Conservation (phyloP, 2,888 invertebrate species). For the Hydroisotoma schaefferi region DNA sequence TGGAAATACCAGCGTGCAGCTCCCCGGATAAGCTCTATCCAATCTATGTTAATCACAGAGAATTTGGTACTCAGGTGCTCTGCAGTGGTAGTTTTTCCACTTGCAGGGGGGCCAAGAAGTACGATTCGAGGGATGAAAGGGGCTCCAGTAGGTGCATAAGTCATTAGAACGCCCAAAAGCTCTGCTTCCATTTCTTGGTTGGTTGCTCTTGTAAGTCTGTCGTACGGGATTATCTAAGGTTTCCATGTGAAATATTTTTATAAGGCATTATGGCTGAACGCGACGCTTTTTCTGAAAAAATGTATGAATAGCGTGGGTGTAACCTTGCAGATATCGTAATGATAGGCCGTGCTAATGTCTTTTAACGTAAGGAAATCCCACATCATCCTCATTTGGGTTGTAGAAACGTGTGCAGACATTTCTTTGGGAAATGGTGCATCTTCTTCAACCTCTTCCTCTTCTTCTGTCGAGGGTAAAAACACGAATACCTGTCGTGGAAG, state of each 20-base stretch:
- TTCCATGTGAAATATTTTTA: too few relatives aligned
- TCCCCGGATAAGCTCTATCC: constrained; percentile 40
- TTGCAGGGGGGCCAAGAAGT: constrained; percentile 26
- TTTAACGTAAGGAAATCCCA: constrained; percentile 7
- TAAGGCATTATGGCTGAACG: too few relatives aligned
- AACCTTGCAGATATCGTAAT: constrained; percentile 37
- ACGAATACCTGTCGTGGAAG: constrained; percentile 42
- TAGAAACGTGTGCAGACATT: too few relatives aligned
- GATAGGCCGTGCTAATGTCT: constrained; percentile 34
- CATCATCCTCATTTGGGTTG: too few relatives aligned
- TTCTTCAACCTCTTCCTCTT: not conserved
- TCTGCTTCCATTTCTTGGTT: constrained; percentile 38
- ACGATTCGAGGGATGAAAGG: constrained; percentile 43
- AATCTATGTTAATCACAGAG: constrained; percentile 33
- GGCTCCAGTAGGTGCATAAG: constrained; percentile 30
- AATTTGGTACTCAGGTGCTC: constrained; percentile 31
- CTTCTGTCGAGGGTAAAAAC: constrained; percentile 35
- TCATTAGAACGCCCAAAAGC: constrained; percentile 31
- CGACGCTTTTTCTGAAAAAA: not conserved
- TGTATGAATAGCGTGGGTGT: not conserved
- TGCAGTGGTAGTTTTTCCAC: constrained; percentile 31
- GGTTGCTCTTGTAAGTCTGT: constrained; percentile 23
- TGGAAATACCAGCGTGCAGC: constrained; percentile 18
- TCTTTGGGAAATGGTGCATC: too few relatives aligned
- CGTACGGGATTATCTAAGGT: constrained; percentile 23